A percentile compares a stretch with the other conserved stretches of the same genome.
Conservation (phyloP, 1,140 invertebrate species). For the Temnothorax curvispinosus region DNA sequence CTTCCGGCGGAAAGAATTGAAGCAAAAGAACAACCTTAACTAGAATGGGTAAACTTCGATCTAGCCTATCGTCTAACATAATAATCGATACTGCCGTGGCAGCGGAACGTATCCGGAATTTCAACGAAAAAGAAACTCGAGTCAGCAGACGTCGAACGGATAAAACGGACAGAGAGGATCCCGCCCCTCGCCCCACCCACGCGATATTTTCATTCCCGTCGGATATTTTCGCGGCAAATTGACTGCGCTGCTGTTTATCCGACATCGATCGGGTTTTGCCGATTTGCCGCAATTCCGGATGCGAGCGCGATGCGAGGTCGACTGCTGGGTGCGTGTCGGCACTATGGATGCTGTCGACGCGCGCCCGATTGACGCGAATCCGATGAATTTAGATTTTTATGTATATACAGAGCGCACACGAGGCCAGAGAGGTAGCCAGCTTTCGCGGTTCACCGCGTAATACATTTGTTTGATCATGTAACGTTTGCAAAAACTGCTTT, state of each 20-base stretch:
- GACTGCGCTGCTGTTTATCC: slow-evolving; percentile 58
- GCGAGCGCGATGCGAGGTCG: neutral
- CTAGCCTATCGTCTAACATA: slow-evolving; percentile 46
- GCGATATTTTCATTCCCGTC: slow-evolving; percentile 10
- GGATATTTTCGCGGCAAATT: slow-evolving; percentile 60
- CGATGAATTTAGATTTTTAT: slow-evolving; percentile 62
- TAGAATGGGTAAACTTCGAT: slow-evolving; percentile 47
- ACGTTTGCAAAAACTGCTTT: slow-evolving; percentile 19
- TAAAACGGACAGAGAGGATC: neutral
- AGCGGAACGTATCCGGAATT: slow-evolving; percentile 52
- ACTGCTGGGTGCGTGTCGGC: neutral
- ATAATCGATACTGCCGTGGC: slow-evolving; percentile 62
- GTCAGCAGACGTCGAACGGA: slow-evolving; percentile 56
- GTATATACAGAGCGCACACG: neutral
- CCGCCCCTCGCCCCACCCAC: neutral
- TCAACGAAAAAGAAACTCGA: slow-evolving; percentile 50
- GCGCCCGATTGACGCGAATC: slow-evolving; percentile 39
- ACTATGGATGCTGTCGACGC: neutral
- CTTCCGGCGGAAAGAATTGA: slow-evolving; percentile 3
- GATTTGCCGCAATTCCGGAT: slow-evolving; percentile 48
- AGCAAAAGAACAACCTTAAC: slow-evolving; percentile 30
- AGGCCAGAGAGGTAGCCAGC: too few species aligned
- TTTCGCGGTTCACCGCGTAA: neutral
- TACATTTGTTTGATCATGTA: slow-evolving; percentile 36
- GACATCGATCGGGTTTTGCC: slow-evolving; percentile 26